Evolutionary conservation across 2,113 vertebrate genomes (phyloP).

Genomic region (Cryptomyrus ogoouensis): DNA sequence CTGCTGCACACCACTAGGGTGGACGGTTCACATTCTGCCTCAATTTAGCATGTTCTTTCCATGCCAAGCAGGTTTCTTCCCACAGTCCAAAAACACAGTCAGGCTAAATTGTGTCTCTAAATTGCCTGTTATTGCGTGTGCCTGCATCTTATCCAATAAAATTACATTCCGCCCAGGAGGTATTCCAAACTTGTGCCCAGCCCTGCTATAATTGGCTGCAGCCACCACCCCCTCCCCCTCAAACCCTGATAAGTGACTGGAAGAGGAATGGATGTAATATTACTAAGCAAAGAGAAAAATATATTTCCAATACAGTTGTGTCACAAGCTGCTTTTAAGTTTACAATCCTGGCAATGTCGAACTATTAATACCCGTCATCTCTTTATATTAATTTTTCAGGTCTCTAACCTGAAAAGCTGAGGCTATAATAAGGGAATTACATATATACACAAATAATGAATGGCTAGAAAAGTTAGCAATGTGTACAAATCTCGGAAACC

Average conservation of each 20-base stretch:
- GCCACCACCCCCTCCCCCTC: neutral
- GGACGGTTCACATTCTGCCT: neutral
- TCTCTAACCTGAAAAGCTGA: neutral
- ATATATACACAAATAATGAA: neutral
- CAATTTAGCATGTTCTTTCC: neutral
- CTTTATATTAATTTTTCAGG: neutral
- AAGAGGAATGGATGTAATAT: neutral
- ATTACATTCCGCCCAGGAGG: neutral
- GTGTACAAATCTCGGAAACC: neutral
- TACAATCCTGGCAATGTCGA: neutral
- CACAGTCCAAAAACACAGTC: neutral
- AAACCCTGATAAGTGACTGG: neutral
- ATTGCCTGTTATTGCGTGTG: neutral
- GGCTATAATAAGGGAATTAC: neutral
- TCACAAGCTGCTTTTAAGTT: neutral
- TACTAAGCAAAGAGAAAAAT: neutral
- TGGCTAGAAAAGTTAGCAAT: neutral
- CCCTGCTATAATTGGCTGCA: neutral
- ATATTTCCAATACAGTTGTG: neutral
- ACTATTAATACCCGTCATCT: neutral
- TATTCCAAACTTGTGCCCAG: neutral
- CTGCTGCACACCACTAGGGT: neutral
- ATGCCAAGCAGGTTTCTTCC: neutral
- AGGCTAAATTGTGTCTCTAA: neutral
- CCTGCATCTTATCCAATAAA: neutral